Evolutionary conservation across 1,140 invertebrate species (phyloP).

Genomic region (Euglossa dilemma): DNA sequence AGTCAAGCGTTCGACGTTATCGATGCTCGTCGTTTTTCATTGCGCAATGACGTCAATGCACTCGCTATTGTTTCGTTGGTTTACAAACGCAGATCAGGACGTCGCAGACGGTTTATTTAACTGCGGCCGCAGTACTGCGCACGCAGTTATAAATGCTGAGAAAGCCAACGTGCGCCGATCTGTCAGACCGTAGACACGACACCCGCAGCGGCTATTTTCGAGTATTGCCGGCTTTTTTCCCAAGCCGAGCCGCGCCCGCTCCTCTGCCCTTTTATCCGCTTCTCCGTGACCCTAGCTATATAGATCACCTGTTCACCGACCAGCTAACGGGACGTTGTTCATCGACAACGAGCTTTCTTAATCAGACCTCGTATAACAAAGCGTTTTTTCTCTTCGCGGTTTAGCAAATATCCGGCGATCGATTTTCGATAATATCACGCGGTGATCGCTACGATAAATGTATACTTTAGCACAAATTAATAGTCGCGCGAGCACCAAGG

Average conservation of each 20-base stretch:
- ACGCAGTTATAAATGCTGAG: constrained; percentile 59
- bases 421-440: too few species aligned
- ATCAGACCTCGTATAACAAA: too few species aligned
- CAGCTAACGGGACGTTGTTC: too few species aligned
- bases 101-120: constrained; percentile 57
- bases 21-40: constrained; percentile 41
- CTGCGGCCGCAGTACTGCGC: constrained; percentile 28
- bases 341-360: too few species aligned
- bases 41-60: constrained; percentile 52
- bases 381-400: too few species aligned
- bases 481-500: too few species aligned
- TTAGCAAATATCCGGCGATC: too few species aligned
- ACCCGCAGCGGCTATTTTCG: constrained; percentile 50
- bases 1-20: constrained; percentile 25
- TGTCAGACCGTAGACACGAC: constrained; percentile 13
- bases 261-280: background rate
- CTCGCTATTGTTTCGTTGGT: constrained; percentile 57
- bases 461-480: too few species aligned
- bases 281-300: background rate
- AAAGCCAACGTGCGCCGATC: constrained; percentile 25
- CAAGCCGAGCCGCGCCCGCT: background rate
- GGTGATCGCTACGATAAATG: too few species aligned
- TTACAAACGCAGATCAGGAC: background rate
- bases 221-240: constrained; percentile 31
- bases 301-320: background rate